These are phyloP conservation scores for Chloropsis hardwickii DNA, from an alignment of 2,113 vertebrate genomes.

Conservation along the genomic window DNA sequence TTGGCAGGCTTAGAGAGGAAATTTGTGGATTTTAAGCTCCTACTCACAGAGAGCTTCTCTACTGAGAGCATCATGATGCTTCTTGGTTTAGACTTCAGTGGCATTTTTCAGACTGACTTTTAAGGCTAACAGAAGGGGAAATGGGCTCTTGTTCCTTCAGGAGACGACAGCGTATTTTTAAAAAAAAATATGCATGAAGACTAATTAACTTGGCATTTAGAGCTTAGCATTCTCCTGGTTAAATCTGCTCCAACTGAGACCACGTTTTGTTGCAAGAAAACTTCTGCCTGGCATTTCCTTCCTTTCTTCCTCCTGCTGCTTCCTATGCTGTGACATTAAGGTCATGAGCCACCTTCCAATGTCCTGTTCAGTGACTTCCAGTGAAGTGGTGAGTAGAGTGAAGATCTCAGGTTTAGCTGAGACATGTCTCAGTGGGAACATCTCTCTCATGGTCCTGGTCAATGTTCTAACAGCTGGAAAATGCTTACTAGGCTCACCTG, in stretches of 20 bases:
- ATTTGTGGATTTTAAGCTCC: background rate
- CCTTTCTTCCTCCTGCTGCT: background rate
- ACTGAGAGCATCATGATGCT: background rate
- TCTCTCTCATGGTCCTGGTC: background rate
- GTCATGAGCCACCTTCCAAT: background rate
- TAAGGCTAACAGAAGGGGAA: slow-evolving; percentile 5
- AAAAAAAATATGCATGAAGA: background rate
- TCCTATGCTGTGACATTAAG: background rate
- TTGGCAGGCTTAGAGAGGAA: background rate
- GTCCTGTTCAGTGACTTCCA: background rate
- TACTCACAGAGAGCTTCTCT: background rate
- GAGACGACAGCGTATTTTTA: background rate
- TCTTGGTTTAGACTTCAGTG: background rate
- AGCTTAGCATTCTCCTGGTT: background rate
- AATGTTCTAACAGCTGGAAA: background rate
- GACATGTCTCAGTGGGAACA: background rate
- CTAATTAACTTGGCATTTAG: slow-evolving; percentile 63
- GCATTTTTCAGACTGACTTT: background rate
- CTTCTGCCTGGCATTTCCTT: background rate
- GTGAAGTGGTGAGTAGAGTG: background rate
- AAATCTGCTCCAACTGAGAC: background rate
- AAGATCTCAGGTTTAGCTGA: background rate
- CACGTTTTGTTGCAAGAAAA: background rate
- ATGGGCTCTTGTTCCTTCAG: background rate
- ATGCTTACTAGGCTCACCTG: background rate